These are phyloP conservation scores for Thripadectes ignobilis DNA, from an alignment of 2,797 vertebrate genomes.

Conservation along the genomic window DNA sequence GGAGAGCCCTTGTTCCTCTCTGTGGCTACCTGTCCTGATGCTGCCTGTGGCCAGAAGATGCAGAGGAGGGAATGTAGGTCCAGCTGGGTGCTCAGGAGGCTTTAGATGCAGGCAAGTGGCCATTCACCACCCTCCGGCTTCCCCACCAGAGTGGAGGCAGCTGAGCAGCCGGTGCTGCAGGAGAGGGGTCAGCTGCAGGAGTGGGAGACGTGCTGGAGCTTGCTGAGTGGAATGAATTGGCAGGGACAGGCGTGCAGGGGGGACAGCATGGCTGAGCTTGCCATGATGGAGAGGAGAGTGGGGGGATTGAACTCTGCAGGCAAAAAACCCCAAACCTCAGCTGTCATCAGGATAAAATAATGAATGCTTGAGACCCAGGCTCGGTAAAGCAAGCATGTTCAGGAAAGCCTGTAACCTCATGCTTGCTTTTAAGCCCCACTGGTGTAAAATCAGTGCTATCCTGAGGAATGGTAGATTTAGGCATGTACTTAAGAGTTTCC, in stretches of 20 bases:
- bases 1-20: neutral
- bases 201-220: neutral
- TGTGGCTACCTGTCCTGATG: fast-evolving
- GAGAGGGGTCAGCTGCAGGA: neutral
- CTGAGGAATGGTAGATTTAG: neutral
- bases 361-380: neutral
- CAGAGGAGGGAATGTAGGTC: neutral
- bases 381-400: neutral
- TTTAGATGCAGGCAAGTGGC: neutral
- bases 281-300: neutral
- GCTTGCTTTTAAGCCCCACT: constrained; percentile 5
- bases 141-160: fast-evolving
- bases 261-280: fast-evolving
- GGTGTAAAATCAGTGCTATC: neutral
- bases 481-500: neutral
- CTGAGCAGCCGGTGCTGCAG: fast-evolving
- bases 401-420: constrained; percentile 35
- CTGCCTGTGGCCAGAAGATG: neutral
- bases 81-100: fast-evolving
- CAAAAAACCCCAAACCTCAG: constrained; percentile 52
- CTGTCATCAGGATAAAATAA: constrained; percentile 39
- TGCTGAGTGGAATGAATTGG: fast-evolving
- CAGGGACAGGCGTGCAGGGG: neutral
- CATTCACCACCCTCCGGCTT: neutral
- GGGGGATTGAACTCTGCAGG: neutral